Evolutionary conservation across 2,797 vertebrate genomes (phyloP).

Genomic region (Myripristis murdjan): DNA sequence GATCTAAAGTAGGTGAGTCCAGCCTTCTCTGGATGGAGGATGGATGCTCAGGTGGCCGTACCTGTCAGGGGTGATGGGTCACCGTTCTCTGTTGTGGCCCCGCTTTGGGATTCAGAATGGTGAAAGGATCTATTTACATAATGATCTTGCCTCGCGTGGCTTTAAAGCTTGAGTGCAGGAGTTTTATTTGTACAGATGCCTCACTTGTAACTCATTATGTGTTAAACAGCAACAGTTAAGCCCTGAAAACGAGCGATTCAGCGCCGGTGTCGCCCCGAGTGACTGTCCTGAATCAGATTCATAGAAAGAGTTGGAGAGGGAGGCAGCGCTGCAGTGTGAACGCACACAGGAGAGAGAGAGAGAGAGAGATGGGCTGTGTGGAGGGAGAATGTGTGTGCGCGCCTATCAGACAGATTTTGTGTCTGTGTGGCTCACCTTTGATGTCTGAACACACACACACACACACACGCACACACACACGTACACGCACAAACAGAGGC

Average conservation of each 20-base stretch:
- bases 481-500: slow-evolving; percentile 42
- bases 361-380: slow-evolving; percentile 35
- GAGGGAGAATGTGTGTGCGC: slow-evolving; percentile 47
- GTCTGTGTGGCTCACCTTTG: slow-evolving; percentile 77
- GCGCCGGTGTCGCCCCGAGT: slow-evolving; percentile 54
- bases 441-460: slow-evolving; percentile 65
- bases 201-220: slow-evolving; percentile 61
- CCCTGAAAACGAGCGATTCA: slow-evolving; percentile 53
- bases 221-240: slow-evolving; percentile 63
- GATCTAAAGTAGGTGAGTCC: too few species aligned
- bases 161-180: slow-evolving; percentile 40
- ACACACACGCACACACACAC: slow-evolving; percentile 43
- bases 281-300: slow-evolving; percentile 67
- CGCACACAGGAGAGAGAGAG: slow-evolving; percentile 40
- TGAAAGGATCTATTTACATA: too few species aligned
- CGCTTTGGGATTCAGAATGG: too few species aligned
- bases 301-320: slow-evolving; percentile 58
- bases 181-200: slow-evolving; percentile 58
- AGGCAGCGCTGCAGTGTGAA: too few species aligned
- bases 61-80: too few species aligned
- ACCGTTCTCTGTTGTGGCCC: too few species aligned
- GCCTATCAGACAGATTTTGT: slow-evolving; percentile 73
- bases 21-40: too few species aligned
- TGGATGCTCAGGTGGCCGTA: too few species aligned
- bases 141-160: slow-evolving; percentile 22